Evolutionary conservation across 2,888 invertebrate species (phyloP).

Genomic region (Heliconius ethilla): DNA sequence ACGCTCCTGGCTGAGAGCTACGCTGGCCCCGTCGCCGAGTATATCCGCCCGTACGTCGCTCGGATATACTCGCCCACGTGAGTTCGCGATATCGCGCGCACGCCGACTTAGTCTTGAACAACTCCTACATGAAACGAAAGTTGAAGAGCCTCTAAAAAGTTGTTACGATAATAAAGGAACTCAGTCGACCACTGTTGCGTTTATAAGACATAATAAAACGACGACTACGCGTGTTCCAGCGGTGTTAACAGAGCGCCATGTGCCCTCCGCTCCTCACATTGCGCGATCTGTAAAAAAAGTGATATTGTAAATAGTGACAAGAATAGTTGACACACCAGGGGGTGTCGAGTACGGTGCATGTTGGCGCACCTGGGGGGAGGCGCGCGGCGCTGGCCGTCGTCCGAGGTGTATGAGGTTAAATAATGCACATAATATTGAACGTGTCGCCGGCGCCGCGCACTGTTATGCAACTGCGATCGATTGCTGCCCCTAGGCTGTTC

Average conservation of each 20-base stretch:
- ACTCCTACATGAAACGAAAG: constrained; percentile 28
- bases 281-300: constrained; percentile 44
- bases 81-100: constrained; percentile 65
- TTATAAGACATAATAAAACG: constrained; percentile 36
- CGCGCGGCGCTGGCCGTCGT: too few species aligned
- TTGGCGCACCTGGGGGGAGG: neutral
- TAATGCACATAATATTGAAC: constrained; percentile 66
- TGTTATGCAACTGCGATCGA: constrained; percentile 50
- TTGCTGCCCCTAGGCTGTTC: constrained; percentile 35
- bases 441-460: constrained; percentile 46
- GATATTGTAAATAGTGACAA: neutral
- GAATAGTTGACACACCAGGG: neutral
- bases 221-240: constrained; percentile 49
- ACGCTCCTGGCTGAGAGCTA: constrained; percentile 75
- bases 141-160: neutral
- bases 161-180: neutral
- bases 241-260: constrained; percentile 34
- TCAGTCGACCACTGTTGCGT: constrained; percentile 48
- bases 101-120: constrained; percentile 49
- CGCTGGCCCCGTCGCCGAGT: constrained; percentile 60
- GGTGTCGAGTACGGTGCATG: too few species aligned
- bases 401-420: constrained; percentile 53
- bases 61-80: constrained; percentile 55
- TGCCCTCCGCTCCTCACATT: constrained; percentile 8
- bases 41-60: constrained; percentile 48